Evolutionary conservation across 2,888 invertebrate genomes (phyloP), one percentile per base, ranked within the genome.

Genomic region (Drosophila prostipennis): DNA sequence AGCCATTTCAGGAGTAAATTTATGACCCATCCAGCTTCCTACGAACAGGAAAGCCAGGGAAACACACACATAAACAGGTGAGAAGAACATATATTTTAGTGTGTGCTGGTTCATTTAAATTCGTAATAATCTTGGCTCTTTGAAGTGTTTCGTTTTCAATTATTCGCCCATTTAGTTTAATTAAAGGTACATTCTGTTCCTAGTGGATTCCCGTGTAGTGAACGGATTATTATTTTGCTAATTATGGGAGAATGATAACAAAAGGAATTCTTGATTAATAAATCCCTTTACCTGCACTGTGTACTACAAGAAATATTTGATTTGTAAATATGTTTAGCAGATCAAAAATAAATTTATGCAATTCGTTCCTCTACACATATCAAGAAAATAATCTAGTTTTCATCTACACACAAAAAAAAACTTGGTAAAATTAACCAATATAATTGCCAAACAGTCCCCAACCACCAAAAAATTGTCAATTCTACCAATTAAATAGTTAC

Each of bases 71-170:
- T 29, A 23, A 11, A 19, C 60, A 60, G 37, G 45, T 61, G 45
- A 8, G 13, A 60, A 32, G 40, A 26, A 56, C 34, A 39, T 19
- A 26, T 23, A 54, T 19, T 53, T 8, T n/a, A 37, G 16, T 34
- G 43, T 59, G 26, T 51, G 29, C 29, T 26, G 3, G 39, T 26
- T 68, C 54, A 75, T 63, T 61, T 68, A 54, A 67, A 73, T 54
- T 67, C 46, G 40, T 55, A 58, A 79, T 70, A 70, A 67, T 70
- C 73, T 70, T 56, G 53, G 59, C 67, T 46, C 53, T 60, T 68
- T 63, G 29, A 70, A 63, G 74, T 76, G 73, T 40, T 73, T 69
- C 48, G 16, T 19, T 56, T 69, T 72, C 59, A 72, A 76, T 73
- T 74, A 76, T 48, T 64, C 64, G 34, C 11, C 39, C 43, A 65